Evolutionary conservation across 2,797 vertebrate genomes (phyloP), one percentile per base, ranked within the genome.

Genomic region (Enteromius paludinosus): DNA sequence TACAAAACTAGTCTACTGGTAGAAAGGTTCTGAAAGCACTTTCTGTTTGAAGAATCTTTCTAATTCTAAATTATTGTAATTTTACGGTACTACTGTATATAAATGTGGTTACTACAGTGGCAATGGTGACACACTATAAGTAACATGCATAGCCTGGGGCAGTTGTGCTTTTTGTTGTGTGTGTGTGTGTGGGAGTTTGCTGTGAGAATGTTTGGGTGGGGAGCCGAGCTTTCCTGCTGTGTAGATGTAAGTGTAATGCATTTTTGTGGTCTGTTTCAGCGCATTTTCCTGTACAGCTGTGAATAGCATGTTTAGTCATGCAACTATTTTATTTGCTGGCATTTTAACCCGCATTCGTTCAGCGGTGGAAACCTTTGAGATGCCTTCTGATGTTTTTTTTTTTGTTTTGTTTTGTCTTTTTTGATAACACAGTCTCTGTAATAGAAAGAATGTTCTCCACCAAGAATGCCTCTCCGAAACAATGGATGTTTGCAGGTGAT

Each of bases 401-500:
- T 30, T 38, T 38, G 3, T 7, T 30, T 30, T 30, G 2, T 38
- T 38, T 33, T 4, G 12, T 14, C 35, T 68, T 25, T 7, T 78
- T 68, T 9, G 6, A n/a, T 10, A 18, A 23, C 64, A n/a, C 81
- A 83, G 85, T 11, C 66, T 14, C 11, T 23, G 0, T 3, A 59
- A 12, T 79, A 30, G 52, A 2, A 62, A 17, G n/a, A 0, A 28
- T 83, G 18, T 43, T 84, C 23, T 52, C 49, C 6, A 52, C 17
- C 7, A 52, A 52, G 18, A 8, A 8, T 20, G 17, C 23, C 49
- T 62, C 30, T 43, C 15, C 2, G 72, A 47, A 66, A 30, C 17
- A 68, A 2, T 75, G 56, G 38, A 59, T 77, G 62, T 72, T 79
- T 38, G 84, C 47, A 87, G 86, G 86, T 87, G 54, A 84, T 79